Evolutionary conservation across 2,888 invertebrate species (phyloP).

Genomic region (Gortyna flavago): DNA sequence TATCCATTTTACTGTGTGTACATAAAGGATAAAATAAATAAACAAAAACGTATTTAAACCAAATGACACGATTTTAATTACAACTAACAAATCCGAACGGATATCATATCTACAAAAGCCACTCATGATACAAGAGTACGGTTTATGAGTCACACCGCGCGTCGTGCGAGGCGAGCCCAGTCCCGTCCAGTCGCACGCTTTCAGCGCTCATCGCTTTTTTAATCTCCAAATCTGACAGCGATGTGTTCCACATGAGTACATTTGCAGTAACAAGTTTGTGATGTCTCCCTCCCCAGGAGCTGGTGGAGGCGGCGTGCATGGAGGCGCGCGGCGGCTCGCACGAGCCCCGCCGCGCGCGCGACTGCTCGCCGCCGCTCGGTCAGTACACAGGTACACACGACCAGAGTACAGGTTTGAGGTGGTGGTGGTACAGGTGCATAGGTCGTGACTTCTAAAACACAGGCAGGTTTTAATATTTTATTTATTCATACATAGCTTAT

Average conservation of each 20-base stretch:
- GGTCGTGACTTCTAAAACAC: background rate
- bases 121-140: background rate
- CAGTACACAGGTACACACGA: slow-evolving; percentile 33
- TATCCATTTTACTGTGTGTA: too few species aligned
- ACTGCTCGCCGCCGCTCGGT: slow-evolving; percentile 79
- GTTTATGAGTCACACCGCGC: background rate
- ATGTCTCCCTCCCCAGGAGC: slow-evolving; percentile 70
- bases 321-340: slow-evolving; percentile 77
- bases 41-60: background rate
- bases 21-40: too few species aligned
- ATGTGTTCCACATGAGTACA: background rate
- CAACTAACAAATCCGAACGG: background rate
- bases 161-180: background rate
- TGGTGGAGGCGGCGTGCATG: slow-evolving; percentile 79
- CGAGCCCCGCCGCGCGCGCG: slow-evolving; percentile 60
- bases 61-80: background rate
- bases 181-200: background rate
- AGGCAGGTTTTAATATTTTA: background rate
- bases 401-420: too few species aligned
- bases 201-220: background rate
- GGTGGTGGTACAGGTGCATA: background rate
- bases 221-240: background rate
- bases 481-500: background rate
- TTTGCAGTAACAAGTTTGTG: background rate
- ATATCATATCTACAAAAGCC: background rate